phyloP scores from a whole-genome alignment of 2,888 invertebrate species.

The Bimastos eiseni region DNA sequence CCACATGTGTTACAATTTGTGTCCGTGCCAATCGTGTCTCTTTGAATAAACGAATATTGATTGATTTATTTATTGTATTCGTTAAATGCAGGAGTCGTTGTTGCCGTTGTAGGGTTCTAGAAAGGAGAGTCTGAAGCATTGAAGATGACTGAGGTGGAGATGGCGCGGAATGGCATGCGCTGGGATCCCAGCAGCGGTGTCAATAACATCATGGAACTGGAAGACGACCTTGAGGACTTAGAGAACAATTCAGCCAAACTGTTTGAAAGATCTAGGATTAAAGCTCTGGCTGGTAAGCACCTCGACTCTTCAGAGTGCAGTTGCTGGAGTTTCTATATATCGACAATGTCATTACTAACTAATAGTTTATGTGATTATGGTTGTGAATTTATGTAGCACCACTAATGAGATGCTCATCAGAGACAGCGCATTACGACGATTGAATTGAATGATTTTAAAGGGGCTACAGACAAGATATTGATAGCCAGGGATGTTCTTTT shows the following conservation, averaged over 20 bases:
- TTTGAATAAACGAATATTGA: no score
- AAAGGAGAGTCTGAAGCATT: background rate
- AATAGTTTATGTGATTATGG: no score
- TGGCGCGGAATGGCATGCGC: constrained; percentile 19
- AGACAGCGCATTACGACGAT: no score
- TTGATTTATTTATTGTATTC: background rate
- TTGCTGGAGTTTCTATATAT: background rate
- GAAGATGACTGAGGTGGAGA: constrained; percentile 21
- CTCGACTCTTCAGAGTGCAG: background rate
- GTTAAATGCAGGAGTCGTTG: background rate
- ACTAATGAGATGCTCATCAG: no score
- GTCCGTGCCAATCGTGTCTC: no score
- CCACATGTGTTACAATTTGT: no score
- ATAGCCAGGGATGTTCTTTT: background rate
- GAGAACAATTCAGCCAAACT: constrained; percentile 97
- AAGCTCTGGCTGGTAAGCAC: constrained; percentile 87
- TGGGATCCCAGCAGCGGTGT: constrained; percentile 23
- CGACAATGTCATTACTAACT: background rate
- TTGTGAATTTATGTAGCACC: no score
- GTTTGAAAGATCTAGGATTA: constrained; percentile 98
- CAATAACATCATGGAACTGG: constrained; percentile 29
- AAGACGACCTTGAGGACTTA: constrained; percentile 90
- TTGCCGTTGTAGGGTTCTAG: background rate
- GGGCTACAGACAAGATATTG: no score
- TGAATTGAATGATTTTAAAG: no score